Evolutionary conservation across 2,888 invertebrate species (phyloP), one percentile per base, ranked within the genome.

Genomic region (Xylophagus ater): DNA sequence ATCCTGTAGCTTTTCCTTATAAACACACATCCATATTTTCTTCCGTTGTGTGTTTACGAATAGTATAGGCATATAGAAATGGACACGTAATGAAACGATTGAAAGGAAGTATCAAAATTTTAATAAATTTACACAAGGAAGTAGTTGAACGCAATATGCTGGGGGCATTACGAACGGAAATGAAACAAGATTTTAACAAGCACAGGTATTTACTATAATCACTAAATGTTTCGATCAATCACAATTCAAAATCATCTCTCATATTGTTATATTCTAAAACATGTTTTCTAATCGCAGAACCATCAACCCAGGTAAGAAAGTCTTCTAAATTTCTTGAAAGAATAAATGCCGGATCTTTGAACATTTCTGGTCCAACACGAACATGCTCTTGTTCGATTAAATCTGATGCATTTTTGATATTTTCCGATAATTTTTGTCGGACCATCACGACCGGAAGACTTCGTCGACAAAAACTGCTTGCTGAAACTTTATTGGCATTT

Each of bases 321-420:
- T 98, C 98, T 69, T 97, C 94, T 50, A 94, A 68, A 47, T 83
- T 82, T 54, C 93, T 76, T 9, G 87, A 85, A 7, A 99, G 90
- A 14, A 98, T 69, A 62, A 92, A 92, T 1, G 98, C 97, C 4
- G 97, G 94, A 68, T 99, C 98, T 58, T 88, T 93, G 2, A 97
- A 75, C 42, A 94, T 75, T 64, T 97, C 90, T 0, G 90, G 79
- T 0, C 98, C 98, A 9, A 99, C 88, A 50, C 97, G 70, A 1
- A 99, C 85, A 68, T 97, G 98, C 0, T 97, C 97, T 58, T 96
- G 93, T 63, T 98, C 92, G 45, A 98, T 83, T 34, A 92, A 78
- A 57, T 86, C 81, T 1, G 81, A 82, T 2, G 90, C 90, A 58
- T 78, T 76, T 62, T 81, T 81, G 8, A 90, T 70, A 41, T 74